phyloP scores from a whole-genome alignment of 1,140 invertebrate species.

The Drosophila virilis region DNA sequence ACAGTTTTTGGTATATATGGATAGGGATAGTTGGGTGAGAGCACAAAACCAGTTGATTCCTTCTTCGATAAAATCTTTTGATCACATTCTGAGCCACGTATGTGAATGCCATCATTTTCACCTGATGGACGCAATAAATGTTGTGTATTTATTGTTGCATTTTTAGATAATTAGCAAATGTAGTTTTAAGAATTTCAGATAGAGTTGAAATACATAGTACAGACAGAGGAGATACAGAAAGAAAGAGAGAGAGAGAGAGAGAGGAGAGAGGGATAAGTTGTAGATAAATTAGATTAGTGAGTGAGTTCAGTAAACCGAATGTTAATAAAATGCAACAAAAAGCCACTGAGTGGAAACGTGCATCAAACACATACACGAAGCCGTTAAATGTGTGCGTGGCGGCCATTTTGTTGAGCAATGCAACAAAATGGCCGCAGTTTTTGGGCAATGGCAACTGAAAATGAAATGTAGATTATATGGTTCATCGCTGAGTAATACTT shows the following conservation, averaged over 20 bases:
- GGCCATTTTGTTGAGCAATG: conserved; percentile 39
- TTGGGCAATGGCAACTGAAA: conserved; percentile 58
- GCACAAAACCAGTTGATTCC: conserved; percentile 95
- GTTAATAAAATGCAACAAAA: conserved; percentile 54
- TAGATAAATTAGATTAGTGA: conserved; percentile 25
- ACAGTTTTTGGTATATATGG: conserved; percentile 97
- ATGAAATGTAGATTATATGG: conserved; percentile 27
- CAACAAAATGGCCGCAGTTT: conserved; percentile 42
- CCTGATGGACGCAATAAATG: conserved; percentile 63
- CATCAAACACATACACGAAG: conserved; percentile 78
- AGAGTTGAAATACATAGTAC: conserved; percentile 18
- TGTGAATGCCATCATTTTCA: conserved; percentile 94
- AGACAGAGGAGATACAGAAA: neutral
- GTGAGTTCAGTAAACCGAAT: conserved; percentile 18
- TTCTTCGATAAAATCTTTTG: conserved; percentile 97
- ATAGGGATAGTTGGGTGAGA: conserved; percentile 97
- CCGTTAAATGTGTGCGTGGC: conserved; percentile 60
- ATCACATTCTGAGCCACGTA: conserved; percentile 98
- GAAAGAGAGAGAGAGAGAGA: conserved; percentile 24
- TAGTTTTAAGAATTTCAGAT: conserved; percentile 36
- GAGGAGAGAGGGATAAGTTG: conserved; percentile 28
- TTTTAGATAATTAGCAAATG: conserved; percentile 17
- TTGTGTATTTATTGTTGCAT: conserved; percentile 50
- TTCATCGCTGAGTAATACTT: conserved; percentile 83
- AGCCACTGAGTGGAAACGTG: conserved; percentile 39